A percentile compares a stretch with the other conserved stretches of the same genome.
These are phyloP conservation scores for Brienomyrus longianalis DNA, from an alignment of 2,113 vertebrate genomes.

Conservation along the genomic window DNA sequence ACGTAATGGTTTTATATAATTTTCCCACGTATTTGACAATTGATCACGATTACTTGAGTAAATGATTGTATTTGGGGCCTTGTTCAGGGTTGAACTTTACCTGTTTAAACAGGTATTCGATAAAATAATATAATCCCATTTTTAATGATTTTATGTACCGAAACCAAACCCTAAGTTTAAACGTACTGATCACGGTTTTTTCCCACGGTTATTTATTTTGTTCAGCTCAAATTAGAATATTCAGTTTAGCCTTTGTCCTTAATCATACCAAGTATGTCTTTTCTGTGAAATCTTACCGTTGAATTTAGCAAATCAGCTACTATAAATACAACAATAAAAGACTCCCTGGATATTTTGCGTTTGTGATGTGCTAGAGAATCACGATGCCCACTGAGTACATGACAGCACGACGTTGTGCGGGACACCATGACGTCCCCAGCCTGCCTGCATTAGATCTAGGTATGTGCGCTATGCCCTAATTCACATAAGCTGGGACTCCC, in stretches of 20 bases:
- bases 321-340: background rate
- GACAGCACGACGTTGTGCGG: background rate
- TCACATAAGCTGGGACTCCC: background rate
- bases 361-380: background rate
- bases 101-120: background rate
- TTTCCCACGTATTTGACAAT: background rate
- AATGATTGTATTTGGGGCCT: background rate
- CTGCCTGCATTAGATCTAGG: background rate
- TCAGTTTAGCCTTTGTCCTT: background rate
- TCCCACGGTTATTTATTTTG: background rate
- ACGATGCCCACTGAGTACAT: background rate
- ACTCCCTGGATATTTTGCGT: background rate
- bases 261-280: background rate
- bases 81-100: background rate
- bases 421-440: background rate
- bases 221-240: background rate
- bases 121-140: background rate
- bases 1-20: background rate
- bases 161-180: background rate
- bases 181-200: background rate
- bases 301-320: background rate
- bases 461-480: background rate
- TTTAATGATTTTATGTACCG: background rate
- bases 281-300: background rate
- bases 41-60: background rate